Conservation (phyloP, 2,113 vertebrate genomes). For the Pristiophorus japonicus region DNA sequence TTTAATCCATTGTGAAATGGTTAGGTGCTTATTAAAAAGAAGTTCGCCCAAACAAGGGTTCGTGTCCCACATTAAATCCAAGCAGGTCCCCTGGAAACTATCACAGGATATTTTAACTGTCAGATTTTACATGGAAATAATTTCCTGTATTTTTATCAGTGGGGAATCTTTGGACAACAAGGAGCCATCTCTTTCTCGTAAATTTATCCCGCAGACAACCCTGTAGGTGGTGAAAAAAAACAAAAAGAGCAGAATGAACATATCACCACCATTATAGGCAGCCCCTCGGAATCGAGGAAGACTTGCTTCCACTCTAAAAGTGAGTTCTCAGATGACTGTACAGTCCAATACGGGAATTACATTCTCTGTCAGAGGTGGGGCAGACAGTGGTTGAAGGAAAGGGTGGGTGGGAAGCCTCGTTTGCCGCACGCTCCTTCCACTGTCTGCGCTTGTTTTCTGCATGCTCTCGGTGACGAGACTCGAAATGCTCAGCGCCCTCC, state of each 20-base stretch:
- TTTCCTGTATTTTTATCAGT: conserved; percentile 10
- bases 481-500: too few relatives aligned
- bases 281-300: too few relatives aligned
- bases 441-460: too few relatives aligned
- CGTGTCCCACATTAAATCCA: background rate
- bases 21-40: background rate
- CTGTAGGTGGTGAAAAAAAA: background rate
- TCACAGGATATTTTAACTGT: conserved; percentile 8
- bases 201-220: background rate
- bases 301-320: too few relatives aligned
- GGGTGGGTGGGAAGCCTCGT: too few relatives aligned
- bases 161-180: background rate
- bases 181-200: background rate
- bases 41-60: background rate
- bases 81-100: conserved; percentile 1
- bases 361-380: too few relatives aligned
- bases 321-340: too few relatives aligned
- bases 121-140: background rate
- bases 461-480: too few relatives aligned
- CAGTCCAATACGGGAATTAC: too few relatives aligned
- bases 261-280: too few relatives aligned
- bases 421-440: too few relatives aligned
- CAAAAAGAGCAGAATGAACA: background rate
- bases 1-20: background rate
- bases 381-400: too few relatives aligned